Percentiles rank a stretch among this genome's conserved stretches.
phyloP scores from a whole-genome alignment of 2,797 vertebrate species.

The Malacoctenus gilli region DNA sequence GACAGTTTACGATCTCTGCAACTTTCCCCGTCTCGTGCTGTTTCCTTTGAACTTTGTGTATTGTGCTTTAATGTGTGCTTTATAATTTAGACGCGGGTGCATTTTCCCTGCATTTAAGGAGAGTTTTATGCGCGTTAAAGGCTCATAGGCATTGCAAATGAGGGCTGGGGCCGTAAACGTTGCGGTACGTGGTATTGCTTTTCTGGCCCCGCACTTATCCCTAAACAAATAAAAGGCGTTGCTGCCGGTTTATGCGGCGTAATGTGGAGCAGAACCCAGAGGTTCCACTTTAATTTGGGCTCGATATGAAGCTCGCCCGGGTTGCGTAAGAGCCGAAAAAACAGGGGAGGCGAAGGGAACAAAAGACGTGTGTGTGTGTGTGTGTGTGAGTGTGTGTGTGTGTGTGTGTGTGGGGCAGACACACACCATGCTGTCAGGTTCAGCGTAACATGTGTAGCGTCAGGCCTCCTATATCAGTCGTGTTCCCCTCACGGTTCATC shows the following conservation, averaged over 20 bases:
- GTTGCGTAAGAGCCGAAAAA: background rate
- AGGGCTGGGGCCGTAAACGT: background rate
- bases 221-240: background rate
- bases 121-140: background rate
- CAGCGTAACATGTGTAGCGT: constrained; percentile 4
- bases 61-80: too few species aligned
- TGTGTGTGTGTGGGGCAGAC: background rate
- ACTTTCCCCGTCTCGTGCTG: too few species aligned
- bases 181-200: background rate
- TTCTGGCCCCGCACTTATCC: background rate
- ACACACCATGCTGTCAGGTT: background rate
- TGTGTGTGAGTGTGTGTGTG: too few species aligned
- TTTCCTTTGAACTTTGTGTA: too few species aligned
- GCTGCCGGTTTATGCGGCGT: too few species aligned
- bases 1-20: too few species aligned
- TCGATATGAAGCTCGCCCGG: background rate
- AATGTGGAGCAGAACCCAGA: background rate
- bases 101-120: too few species aligned
- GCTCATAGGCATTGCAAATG: background rate
- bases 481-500: constrained; percentile 28
- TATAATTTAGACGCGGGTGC: too few species aligned
- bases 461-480: constrained; percentile 21
- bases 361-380: too few species aligned
- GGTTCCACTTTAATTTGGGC: background rate
- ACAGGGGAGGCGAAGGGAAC: background rate